Conservation (phyloP, 2,797 vertebrate genomes). For the Manis crassicaudata region DNA sequence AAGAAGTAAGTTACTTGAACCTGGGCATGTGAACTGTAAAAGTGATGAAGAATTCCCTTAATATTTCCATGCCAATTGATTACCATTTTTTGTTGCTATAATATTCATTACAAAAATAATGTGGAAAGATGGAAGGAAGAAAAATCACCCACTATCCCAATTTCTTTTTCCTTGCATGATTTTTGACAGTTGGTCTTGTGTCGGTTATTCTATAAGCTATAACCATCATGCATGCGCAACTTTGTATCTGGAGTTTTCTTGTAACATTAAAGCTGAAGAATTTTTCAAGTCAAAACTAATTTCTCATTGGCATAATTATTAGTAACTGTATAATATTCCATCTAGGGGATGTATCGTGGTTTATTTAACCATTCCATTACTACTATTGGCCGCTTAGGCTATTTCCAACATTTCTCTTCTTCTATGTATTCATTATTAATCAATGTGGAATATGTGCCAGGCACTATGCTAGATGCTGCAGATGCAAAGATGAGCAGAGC, state of each 20-base stretch:
- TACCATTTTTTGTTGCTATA: background rate
- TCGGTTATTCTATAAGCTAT: background rate
- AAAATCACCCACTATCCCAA: background rate
- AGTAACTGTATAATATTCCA: conserved; percentile 2
- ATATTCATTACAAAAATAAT: conserved; percentile 15
- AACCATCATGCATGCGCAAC: background rate
- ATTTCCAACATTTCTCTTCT: background rate
- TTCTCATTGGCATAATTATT: conserved; percentile 31
- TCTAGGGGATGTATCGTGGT: background rate
- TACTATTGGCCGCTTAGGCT: background rate
- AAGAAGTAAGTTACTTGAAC: background rate
- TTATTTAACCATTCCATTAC: background rate
- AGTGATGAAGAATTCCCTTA: background rate
- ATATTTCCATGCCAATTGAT: background rate
- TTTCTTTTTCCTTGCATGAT: background rate
- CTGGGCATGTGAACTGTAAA: background rate
- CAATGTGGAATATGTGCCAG: background rate
- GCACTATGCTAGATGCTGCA: background rate
- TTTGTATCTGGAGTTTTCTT: background rate
- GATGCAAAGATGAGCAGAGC: background rate
- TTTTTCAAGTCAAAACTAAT: background rate
- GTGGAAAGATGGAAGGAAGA: background rate
- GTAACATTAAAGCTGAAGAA: background rate
- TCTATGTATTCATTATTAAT: background rate
- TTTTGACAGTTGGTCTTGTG: conserved; percentile 24